These are phyloP conservation scores for Megaptera novaeangliae DNA, from an alignment of 2,113 vertebrate genomes.

Conservation along the genomic window DNA sequence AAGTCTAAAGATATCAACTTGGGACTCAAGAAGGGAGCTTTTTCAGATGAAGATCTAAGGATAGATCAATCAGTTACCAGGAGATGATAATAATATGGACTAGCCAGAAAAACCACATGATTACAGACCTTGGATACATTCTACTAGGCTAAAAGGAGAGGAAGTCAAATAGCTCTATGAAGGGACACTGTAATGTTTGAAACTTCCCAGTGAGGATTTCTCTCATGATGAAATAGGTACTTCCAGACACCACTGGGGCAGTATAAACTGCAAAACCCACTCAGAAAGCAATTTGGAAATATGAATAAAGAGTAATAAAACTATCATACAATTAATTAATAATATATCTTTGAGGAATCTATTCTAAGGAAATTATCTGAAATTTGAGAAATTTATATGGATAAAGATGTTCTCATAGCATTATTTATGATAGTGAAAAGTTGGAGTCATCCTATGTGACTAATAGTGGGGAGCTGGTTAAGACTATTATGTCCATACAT, in stretches of 20 bases:
- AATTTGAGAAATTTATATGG: not conserved
- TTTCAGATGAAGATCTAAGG: not conserved
- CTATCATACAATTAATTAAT: not conserved
- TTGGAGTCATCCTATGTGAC: not conserved
- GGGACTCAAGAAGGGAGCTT: not conserved
- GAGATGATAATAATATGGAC: not conserved
- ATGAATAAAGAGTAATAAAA: not conserved
- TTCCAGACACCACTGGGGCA: not conserved
- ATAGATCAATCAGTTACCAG: not conserved
- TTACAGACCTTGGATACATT: not conserved
- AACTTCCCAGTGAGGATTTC: not conserved
- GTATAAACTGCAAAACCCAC: not conserved
- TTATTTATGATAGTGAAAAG: constrained; percentile 13
- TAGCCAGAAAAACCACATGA: not conserved
- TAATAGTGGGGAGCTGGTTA: not conserved
- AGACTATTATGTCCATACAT: not conserved
- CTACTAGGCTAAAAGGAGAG: not conserved
- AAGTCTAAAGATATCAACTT: not conserved
- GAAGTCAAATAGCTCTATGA: not conserved
- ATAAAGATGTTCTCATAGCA: not conserved
- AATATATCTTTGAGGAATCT: not conserved
- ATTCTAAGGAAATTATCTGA: constrained; percentile 8
- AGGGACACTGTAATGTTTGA: not conserved
- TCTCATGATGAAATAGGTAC: not conserved
- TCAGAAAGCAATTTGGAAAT: not conserved